These are phyloP conservation scores for Drosophila lacicola DNA, from an alignment of 2,888 invertebrate species.

Conservation along the genomic window DNA sequence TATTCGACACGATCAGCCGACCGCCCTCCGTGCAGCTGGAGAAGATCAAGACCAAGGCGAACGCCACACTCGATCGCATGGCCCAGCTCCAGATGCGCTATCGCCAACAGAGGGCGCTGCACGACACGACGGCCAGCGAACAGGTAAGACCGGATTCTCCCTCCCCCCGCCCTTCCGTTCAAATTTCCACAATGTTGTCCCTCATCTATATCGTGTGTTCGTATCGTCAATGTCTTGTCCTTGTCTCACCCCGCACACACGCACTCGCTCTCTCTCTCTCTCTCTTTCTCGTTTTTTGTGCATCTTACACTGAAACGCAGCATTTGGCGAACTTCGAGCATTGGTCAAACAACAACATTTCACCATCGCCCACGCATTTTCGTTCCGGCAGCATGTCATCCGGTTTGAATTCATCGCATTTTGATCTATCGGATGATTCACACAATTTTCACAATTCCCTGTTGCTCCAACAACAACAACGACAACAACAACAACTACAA, in stretches of 20 bases:
- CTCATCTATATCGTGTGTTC: constrained; percentile 28
- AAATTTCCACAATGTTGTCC: constrained; percentile 48
- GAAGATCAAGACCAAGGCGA: constrained; percentile 85
- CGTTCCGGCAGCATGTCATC: constrained; percentile 85
- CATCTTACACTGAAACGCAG: constrained; percentile 48
- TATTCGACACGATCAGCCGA: constrained; percentile 84
- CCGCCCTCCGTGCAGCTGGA: constrained; percentile 85
- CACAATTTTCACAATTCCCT: constrained; percentile 81
- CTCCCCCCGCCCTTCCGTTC: neutral
- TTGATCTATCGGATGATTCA: constrained; percentile 84
- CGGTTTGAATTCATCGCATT: constrained; percentile 84
- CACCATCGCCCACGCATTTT: constrained; percentile 85
- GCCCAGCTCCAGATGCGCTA: constrained; percentile 86
- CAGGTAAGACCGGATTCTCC: constrained; percentile 67
- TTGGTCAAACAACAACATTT: constrained; percentile 84
- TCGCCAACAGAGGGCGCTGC: constrained; percentile 87
- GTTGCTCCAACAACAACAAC: constrained; percentile 81
- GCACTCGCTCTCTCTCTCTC: constrained; percentile 45
- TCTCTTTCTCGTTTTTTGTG: constrained; percentile 35
- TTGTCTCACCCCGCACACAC: constrained; percentile 52
- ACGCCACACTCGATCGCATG: constrained; percentile 85
- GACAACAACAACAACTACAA: constrained; percentile 61
- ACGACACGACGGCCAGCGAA: constrained; percentile 79
- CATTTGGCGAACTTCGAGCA: constrained; percentile 81
- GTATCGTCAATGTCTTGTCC: constrained; percentile 37